These are phyloP conservation scores for Saguinus midas DNA, from an alignment of 2,113 vertebrate genomes.

Conservation along the genomic window DNA sequence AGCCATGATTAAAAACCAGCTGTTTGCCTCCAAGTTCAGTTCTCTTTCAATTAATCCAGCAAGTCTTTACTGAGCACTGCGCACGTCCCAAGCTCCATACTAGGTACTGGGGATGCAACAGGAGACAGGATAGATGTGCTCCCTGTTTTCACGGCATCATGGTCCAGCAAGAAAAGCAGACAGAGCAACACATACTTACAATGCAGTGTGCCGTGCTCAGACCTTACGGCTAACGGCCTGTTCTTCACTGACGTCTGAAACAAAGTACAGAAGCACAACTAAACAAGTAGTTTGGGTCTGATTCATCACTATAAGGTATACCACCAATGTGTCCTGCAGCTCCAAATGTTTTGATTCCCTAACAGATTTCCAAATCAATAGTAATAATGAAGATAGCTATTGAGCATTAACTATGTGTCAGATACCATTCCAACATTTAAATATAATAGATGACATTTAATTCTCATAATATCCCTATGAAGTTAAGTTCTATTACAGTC, in stretches of 20 bases:
- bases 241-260: background rate
- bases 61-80: background rate
- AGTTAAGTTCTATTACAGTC: background rate
- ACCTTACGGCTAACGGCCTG: background rate
- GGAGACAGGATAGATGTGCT: rapidly evolving
- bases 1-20: background rate
- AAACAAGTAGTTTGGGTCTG: background rate
- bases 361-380: background rate
- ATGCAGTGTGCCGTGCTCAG: rapidly evolving
- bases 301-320: background rate
- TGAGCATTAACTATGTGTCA: background rate
- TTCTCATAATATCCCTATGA: background rate
- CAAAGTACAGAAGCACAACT: background rate
- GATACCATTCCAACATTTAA: background rate
- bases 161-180: background rate
- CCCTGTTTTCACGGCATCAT: background rate
- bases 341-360: background rate
- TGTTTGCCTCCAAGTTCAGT: background rate
- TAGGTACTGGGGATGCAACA: rapidly evolving
- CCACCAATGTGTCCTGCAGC: background rate
- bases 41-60: background rate
- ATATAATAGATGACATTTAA: background rate
- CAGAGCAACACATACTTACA: rapidly evolving
- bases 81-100: rapidly evolving
- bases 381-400: background rate